phyloP scores from a whole-genome alignment of 2,888 invertebrate genomes.

The Choristoneura rosaceana region DNA sequence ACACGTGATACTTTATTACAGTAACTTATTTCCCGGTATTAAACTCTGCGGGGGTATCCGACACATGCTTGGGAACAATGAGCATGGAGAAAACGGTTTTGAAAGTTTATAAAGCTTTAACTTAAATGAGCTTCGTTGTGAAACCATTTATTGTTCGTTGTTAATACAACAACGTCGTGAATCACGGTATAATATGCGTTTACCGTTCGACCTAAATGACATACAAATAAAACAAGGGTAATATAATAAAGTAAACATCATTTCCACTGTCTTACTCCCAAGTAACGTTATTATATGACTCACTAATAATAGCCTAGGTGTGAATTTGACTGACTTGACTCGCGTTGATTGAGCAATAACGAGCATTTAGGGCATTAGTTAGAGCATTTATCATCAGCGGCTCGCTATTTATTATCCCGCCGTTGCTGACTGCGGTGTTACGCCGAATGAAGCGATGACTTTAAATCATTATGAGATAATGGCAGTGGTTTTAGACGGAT shows the following conservation, averaged over 20 bases:
- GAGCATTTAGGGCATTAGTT: conserved; percentile 65
- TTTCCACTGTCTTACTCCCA: conserved; percentile 15
- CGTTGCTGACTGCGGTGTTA: conserved; percentile 38
- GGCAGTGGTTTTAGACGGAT: not conserved
- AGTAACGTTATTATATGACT: conserved; percentile 50
- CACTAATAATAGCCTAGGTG: conserved; percentile 54
- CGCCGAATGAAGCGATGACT: conserved; percentile 36
- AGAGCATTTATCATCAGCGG: conserved; percentile 55
- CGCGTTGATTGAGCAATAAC: conserved; percentile 67
- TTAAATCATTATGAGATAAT: conserved; percentile 35
- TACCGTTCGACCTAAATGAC: conserved; percentile 5
- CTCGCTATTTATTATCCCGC: conserved; percentile 39
- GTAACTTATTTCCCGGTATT: conserved; percentile 2
- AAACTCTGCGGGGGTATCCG: not conserved
- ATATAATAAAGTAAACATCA: conserved; percentile 4
- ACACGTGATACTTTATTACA: conserved; percentile 4
- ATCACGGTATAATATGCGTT: not conserved
- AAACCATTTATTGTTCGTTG: not conserved
- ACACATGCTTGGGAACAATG: conserved; percentile 2
- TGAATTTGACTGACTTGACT: conserved; percentile 63
- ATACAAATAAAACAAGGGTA: conserved; percentile 21
- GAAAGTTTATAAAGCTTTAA: not conserved
- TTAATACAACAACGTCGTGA: not conserved
- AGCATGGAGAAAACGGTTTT: not conserved
- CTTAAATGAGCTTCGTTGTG: not conserved